Conservation (phyloP, 1,140 invertebrate species). For the Aphelinus certus region DNA sequence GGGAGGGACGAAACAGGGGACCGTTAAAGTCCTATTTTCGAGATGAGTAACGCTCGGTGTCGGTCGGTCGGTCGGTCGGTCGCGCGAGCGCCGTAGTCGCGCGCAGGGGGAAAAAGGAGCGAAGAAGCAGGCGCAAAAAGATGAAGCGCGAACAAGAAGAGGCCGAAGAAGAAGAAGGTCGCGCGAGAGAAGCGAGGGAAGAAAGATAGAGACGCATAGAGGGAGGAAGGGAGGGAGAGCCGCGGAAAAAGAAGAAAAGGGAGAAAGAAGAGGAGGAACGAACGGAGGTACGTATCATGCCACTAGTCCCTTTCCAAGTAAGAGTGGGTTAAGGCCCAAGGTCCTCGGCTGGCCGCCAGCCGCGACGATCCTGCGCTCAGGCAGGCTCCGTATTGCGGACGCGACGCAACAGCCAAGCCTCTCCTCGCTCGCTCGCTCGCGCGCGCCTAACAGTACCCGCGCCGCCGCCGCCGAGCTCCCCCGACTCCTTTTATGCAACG, state of each 20-base stretch:
- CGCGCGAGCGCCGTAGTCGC: too few relatives aligned
- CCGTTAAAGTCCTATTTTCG: conserved; percentile 42
- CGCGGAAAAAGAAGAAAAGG: conserved; percentile 8
- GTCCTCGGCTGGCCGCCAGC: conserved; percentile 49
- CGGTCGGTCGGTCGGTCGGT: too few relatives aligned
- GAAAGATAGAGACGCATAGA: conserved; percentile 6
- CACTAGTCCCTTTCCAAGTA: conserved; percentile 61
- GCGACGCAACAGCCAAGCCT: not conserved
- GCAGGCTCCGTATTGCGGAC: conserved; percentile 2
- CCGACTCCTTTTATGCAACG: conserved; percentile 16
- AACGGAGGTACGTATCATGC: conserved; percentile 43
- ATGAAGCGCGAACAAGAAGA: conserved; percentile 20
- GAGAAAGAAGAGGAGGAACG: conserved; percentile 11
- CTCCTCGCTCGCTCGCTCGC: conserved; percentile 1
- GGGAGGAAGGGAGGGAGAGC: conserved; percentile 9
- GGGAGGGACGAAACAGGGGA: not conserved
- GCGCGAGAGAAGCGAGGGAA: not conserved
- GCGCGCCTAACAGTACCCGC: conserved; percentile 31
- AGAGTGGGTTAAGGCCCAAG: conserved; percentile 65
- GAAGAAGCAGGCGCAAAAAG: not conserved
- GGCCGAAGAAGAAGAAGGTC: conserved; percentile 18
- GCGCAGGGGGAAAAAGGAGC: not conserved
- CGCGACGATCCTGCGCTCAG: conserved; percentile 51
- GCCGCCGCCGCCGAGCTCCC: not conserved
- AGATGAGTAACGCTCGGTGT: conserved; percentile 32